Evolutionary conservation across 2,888 invertebrate genomes (phyloP).

Genomic region (Coecobrya sp.): DNA sequence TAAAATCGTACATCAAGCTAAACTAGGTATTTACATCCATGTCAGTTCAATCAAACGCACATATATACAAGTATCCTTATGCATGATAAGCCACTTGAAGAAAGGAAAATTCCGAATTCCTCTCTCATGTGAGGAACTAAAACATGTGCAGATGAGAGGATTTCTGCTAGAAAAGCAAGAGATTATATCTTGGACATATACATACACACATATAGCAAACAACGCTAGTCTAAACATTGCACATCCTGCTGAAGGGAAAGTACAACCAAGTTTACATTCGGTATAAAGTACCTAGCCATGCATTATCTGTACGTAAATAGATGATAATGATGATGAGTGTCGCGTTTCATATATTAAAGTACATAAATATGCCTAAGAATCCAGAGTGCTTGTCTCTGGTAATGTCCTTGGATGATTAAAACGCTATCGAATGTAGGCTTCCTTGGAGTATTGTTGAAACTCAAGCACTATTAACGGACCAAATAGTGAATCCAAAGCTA

Average conservation of each 20-base stretch:
- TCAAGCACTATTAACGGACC: not conserved
- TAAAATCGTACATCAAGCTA: too few relatives aligned
- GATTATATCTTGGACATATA: constrained; percentile 19
- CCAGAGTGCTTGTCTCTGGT: constrained; percentile 21
- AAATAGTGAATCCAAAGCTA: not conserved
- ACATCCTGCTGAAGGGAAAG: not conserved
- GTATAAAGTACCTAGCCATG: not conserved
- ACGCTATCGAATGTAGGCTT: not conserved
- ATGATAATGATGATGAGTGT: constrained; percentile 12
- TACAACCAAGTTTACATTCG: not conserved
- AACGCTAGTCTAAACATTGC: not conserved
- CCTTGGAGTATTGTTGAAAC: constrained; percentile 3
- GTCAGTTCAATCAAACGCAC: not conserved
- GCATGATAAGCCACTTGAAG: constrained; percentile 8
- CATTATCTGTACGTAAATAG: not conserved
- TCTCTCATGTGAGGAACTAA: not conserved
- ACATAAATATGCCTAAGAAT: not conserved
- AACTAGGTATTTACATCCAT: too few relatives aligned
- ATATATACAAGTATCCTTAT: not conserved
- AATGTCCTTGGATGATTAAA: constrained; percentile 21
- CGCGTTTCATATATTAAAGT: not conserved
- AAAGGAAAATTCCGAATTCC: not conserved
- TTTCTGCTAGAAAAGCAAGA: constrained; percentile 15
- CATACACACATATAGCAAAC: not conserved
- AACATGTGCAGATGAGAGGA: not conserved